Evolutionary conservation across 2,113 vertebrate genomes (phyloP).

Genomic region (Ahaetulla prasina): DNA sequence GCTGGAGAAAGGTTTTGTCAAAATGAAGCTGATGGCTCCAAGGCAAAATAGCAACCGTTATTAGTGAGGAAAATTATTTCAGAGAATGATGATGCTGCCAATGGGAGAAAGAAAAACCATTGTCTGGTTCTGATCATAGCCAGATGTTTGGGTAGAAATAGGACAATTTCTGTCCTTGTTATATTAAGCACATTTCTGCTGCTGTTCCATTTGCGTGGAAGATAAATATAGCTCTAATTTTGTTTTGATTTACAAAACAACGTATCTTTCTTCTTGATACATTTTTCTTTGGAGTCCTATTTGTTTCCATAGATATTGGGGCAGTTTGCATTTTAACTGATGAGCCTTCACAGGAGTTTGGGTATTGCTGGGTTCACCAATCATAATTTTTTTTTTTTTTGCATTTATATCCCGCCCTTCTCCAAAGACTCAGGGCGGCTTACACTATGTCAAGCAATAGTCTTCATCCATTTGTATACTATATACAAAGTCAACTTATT

Average conservation of each 20-base stretch:
- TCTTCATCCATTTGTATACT: no score
- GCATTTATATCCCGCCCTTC: no score
- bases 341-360: neutral
- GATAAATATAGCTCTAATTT: neutral
- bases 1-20: neutral
- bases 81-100: neutral
- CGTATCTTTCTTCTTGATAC: neutral
- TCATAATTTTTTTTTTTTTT: no score
- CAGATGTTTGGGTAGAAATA: neutral
- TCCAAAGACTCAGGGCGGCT: no score
- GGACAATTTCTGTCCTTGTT: neutral
- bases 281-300: neutral
- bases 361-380: neutral
- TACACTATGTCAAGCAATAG: no score
- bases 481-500: no score
- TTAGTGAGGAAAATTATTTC: neutral
- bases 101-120: neutral
- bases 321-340: neutral
- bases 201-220: neutral
- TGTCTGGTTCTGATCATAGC: neutral
- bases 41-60: neutral
- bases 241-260: neutral
- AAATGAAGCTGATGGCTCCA: neutral
- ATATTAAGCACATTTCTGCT: neutral
- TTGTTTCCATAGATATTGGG: neutral